These are phyloP conservation scores for Apodemia hepburni DNA, from an alignment of 2,888 invertebrate genomes.

Conservation along the genomic window DNA sequence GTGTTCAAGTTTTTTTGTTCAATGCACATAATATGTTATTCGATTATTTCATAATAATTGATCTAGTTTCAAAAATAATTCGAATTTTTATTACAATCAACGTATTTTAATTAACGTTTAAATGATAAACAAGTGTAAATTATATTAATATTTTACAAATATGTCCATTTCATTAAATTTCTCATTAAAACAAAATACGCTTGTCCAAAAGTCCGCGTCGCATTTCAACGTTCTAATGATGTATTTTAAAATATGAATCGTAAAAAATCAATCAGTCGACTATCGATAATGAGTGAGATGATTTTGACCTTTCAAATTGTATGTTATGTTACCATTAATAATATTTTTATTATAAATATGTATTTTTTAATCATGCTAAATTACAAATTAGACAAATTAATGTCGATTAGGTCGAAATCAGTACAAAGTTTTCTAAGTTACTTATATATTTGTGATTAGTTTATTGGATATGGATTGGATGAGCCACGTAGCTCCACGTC, in stretches of 20 bases:
- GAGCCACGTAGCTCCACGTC: too few relatives aligned
- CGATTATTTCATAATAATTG: too few relatives aligned
- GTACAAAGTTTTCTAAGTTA: background rate
- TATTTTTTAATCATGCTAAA: slow-evolving; percentile 2
- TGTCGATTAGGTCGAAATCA: background rate
- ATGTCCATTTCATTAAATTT: background rate
- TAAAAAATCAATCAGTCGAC: slow-evolving; percentile 26
- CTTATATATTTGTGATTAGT: too few relatives aligned
- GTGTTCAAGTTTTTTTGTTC: too few relatives aligned
- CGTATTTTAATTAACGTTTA: too few relatives aligned
- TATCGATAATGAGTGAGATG: slow-evolving; percentile 14
- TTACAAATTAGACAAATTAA: background rate
- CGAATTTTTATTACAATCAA: too few relatives aligned
- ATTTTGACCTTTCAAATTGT: slow-evolving; percentile 24
- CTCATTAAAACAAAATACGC: background rate
- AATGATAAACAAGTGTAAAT: too few relatives aligned
- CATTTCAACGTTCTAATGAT: background rate
- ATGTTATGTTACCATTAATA: slow-evolving; percentile 2
- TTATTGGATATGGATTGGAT: too few relatives aligned
- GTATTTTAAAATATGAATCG: slow-evolving; percentile 8
- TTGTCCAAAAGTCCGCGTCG: background rate
- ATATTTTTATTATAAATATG: background rate
- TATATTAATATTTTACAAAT: too few relatives aligned
- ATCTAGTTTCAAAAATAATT: too few relatives aligned
- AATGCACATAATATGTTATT: too few relatives aligned